Base-by-base conservation (phyloP, 2,113 vertebrate species). In the Cyanoliseus patagonus region DNA sequence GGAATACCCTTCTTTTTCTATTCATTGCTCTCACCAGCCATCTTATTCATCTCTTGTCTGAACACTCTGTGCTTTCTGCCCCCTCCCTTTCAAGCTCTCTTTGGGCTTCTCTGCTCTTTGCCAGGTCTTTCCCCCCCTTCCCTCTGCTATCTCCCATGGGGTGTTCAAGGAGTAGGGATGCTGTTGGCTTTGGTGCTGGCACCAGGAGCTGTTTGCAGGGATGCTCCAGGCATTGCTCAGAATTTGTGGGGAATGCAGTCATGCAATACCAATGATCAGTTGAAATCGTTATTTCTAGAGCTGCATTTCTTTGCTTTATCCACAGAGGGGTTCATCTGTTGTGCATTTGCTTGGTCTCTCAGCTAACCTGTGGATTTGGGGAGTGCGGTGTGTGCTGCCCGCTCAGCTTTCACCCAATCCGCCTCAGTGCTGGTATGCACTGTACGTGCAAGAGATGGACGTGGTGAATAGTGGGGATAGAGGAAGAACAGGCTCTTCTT, bases 1-100 rank as follows among this genome's bases (percentile, higher is more conserved):
- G 28, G 67, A 95, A 69, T 85, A 86, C 72, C 75, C 85, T 81
- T 82, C 24, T 92, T 95, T 75, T 95, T 82, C 67, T 49, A 22
- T 41, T 64, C 73, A 7, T 57, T 35, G 25, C 31, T 89, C 49
- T 74, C 1, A 17, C 30, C 44, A 78, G 41, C 62, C 24, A 13
- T 74, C 52, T 83, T 95, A 87, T 59, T 94, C 74, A 80, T 70
- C 63, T 55, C 41, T 31, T n/a, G 35, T 73, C 66, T 88, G 93
- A 95, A 85, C 70, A 80, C 31, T 52, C 66, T 90, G 78, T 88
- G 31, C 75, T 79, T 94, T 62, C 78, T 91, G 28, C 11, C 41
- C 46, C 11, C 41, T 85, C 28, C 23, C 22, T 80, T 41, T 51
- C 49, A 84, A 70, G 37, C 41, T 61, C 23, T 82, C 37, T 79